A percentile compares a stretch with the other conserved stretches of the same genome.
Evolutionary conservation across 2,113 vertebrate genomes (phyloP).

Genomic region (Nesogale talazaci): DNA sequence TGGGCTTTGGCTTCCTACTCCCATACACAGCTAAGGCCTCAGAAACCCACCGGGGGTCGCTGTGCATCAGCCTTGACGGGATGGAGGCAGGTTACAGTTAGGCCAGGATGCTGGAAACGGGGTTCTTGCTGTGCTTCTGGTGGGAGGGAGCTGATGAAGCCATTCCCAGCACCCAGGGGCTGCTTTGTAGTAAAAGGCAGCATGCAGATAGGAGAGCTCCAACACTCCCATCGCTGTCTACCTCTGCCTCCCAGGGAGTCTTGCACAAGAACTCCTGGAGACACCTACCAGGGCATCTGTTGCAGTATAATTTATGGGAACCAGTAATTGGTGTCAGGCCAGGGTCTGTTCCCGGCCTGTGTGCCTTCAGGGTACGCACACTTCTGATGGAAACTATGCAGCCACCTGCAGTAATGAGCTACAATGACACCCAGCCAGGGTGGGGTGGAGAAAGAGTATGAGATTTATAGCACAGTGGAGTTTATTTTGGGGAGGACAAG

Average conservation of each 20-base stretch:
- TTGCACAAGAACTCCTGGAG: background rate
- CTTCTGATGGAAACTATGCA: background rate
- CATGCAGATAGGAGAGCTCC: background rate
- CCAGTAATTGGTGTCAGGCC: background rate
- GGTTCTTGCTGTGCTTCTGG: background rate
- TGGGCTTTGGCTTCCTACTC: too few species aligned
- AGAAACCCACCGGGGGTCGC: too few species aligned
- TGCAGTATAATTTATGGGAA: background rate
- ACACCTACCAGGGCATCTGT: background rate
- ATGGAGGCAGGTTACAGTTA: too few species aligned
- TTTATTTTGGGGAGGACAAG: background rate
- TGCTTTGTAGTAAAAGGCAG: background rate
- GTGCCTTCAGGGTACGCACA: background rate
- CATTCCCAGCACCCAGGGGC: background rate
- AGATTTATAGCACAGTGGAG: background rate
- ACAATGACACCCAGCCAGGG: background rate
- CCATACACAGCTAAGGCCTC: too few species aligned
- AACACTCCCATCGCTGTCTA: background rate
- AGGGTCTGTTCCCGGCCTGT: background rate
- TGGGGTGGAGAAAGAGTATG: background rate
- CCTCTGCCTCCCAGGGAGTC: background rate
- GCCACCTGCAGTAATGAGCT: conserved; percentile 3
- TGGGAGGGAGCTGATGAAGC: background rate
- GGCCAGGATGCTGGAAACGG: background rate
- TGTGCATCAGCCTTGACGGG: too few species aligned